Evolutionary conservation across 2,888 invertebrate species (phyloP), one percentile per base, ranked within the genome.

Genomic region (Sclerodermus sp.): DNA sequence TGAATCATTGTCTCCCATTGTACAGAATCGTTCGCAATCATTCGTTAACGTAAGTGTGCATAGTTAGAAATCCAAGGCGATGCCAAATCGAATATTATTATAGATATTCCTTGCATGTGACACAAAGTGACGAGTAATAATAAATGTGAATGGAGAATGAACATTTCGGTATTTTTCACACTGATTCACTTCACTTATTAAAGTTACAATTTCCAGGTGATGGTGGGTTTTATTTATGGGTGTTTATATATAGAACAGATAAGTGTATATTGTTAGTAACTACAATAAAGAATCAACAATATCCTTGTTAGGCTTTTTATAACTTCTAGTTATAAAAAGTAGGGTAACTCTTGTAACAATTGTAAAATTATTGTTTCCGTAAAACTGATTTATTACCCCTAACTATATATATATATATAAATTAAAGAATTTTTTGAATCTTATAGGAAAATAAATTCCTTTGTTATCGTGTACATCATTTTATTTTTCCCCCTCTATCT

Each of bases 141-240:
- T 5, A 5, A 23, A 23, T 23, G 23, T 5, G 3, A 8, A 23
- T 23, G 10, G 34, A 34, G 34, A 34, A n/a, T 3, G 12, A 34
- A 34, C 3, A 23, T 5, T 23, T 23, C 23, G 23, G 12, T 34
- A 34, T 34, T 34, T 34, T 34, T 42, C 39, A 47, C 39, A 36
- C 30, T 49, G 43, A 55, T 31, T 45, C 49, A 43, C 38, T 47
- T 42, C 47, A 56, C 42, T 53, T 55, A 53, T 57, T 60, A 58
- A 55, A 58, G 51, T 44, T 62, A 61, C 55, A 58, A 58, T 62
- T 5, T 8, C 58, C 62, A 64, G 70, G 69, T 70, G 70, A 65
- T 59, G 70, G 70, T 69, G 57, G 55, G 50, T 54, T 57, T 58
- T 67, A 66, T 70, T 66, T 64, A 57, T 64, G 60, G 64, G 62